These are phyloP conservation scores for Orthosia gracilis DNA, from an alignment of 2,888 invertebrate species.

Conservation along the genomic window DNA sequence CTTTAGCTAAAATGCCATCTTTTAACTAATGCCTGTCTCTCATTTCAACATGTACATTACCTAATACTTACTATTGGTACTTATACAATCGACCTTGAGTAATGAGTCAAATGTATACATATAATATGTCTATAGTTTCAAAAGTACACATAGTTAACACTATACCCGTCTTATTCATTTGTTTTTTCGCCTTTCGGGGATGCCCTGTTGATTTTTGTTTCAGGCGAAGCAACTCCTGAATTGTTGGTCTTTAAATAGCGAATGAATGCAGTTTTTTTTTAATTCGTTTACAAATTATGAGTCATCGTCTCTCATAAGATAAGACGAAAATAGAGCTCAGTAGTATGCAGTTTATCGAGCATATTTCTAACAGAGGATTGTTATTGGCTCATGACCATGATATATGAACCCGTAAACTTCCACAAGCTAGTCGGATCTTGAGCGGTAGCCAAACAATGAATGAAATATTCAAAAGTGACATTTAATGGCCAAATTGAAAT, in stretches of 20 bases:
- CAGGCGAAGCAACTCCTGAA: neutral
- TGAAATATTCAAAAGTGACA: no score
- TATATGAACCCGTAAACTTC: neutral
- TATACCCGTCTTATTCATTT: neutral
- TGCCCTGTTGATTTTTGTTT: neutral
- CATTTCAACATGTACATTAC: neutral
- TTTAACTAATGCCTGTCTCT: neutral
- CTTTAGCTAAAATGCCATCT: no score
- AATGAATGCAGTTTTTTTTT: neutral
- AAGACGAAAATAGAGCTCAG: neutral
- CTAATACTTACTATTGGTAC: neutral
- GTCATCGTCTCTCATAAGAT: neutral
- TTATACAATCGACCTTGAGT: slow-evolving; percentile 2
- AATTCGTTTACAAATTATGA: neutral
- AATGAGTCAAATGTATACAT: slow-evolving; percentile 26
- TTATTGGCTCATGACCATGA: neutral
- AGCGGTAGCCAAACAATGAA: no score
- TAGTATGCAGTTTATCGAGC: no score
- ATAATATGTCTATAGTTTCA: slow-evolving; percentile 7
- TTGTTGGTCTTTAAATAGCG: neutral
- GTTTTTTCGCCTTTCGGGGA: slow-evolving; percentile 15
- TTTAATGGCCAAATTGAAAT: no score
- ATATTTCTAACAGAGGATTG: neutral
- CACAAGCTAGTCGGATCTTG: no score
- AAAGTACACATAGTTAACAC: neutral